Evolutionary conservation across 2,888 invertebrate species (phyloP).

Genomic region (Slavum lentiscoides): DNA sequence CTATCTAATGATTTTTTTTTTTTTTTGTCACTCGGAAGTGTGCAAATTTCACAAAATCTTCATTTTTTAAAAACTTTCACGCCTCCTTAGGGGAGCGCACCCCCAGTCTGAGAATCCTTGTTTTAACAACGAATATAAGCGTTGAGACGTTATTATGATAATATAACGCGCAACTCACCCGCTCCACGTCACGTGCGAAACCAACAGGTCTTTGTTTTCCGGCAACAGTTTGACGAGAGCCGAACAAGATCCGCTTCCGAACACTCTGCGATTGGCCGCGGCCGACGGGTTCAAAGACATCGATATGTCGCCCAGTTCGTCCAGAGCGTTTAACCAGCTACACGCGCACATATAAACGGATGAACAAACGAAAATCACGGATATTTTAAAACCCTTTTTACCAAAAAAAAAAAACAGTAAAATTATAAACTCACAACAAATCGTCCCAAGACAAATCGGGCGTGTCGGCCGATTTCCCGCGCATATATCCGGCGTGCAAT

Average conservation of each 20-base stretch:
- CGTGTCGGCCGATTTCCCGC: constrained; percentile 21
- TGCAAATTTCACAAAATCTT: too few species aligned
- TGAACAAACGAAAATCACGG: too few species aligned
- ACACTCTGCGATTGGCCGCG: neutral
- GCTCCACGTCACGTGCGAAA: constrained; percentile 71
- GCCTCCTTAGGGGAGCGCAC: too few species aligned
- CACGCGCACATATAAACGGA: neutral
- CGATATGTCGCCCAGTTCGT: constrained; percentile 21
- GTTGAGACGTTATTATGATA: too few species aligned
- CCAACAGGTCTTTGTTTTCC: constrained; percentile 65
- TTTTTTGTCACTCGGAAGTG: too few species aligned
- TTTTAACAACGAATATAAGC: too few species aligned
- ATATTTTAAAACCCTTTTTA: too few species aligned
- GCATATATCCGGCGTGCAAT: constrained; percentile 65
- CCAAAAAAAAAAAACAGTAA: too few species aligned
- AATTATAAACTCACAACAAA: constrained; percentile 23
- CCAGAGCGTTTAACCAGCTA: constrained; percentile 21
- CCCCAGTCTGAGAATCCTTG: too few species aligned
- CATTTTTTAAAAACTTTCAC: too few species aligned
- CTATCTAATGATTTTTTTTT: too few species aligned
- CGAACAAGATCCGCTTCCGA: constrained; percentile 67
- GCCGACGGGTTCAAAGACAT: neutral
- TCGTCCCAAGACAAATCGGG: constrained; percentile 27
- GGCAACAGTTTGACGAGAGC: constrained; percentile 70
- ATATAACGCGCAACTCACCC: constrained; percentile 58